Evolutionary conservation across 53 echinoderm and acorn worm genomes (phyloP).

Genomic region (Echinometra lucunter): DNA sequence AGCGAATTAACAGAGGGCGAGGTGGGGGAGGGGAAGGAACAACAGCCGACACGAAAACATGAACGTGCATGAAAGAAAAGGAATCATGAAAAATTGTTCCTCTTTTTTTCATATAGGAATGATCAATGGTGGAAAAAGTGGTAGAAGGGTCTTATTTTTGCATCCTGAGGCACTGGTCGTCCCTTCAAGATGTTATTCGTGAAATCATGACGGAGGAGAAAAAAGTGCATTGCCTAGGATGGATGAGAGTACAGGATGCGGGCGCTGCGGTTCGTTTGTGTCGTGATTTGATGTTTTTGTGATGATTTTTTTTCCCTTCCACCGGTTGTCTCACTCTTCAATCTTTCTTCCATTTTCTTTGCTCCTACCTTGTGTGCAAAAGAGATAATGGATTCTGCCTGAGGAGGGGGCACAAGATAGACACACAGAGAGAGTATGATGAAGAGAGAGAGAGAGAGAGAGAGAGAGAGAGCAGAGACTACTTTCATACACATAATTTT

Average conservation of each 20-base stretch:
- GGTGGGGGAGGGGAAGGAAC: neutral
- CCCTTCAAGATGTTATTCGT: constrained; percentile 48
- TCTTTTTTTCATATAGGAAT: constrained; percentile 21
- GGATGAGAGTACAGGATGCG: neutral
- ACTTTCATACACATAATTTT: neutral
- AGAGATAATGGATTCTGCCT: constrained; percentile 58
- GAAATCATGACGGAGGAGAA: constrained; percentile 47
- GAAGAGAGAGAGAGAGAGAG: neutral
- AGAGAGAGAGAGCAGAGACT: neutral
- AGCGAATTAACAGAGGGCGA: constrained; percentile 45
- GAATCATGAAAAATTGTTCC: constrained; percentile 56
- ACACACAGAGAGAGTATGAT: neutral
- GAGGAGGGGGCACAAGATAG: neutral
- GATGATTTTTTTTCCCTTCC: constrained; percentile 19
- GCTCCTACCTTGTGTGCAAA: neutral
- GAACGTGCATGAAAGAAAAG: constrained; percentile 23
- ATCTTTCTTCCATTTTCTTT: constrained; percentile 43
- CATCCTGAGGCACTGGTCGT: constrained; percentile 6
- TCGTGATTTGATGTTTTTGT: constrained; percentile 49
- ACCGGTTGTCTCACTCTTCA: neutral
- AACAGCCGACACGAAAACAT: constrained; percentile 55
- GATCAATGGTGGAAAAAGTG: constrained; percentile 2
- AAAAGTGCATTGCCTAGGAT: constrained; percentile 42
- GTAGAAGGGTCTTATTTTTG: constrained; percentile 32
- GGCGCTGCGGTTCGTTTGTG: constrained; percentile 47